Evolutionary conservation across 2,113 vertebrate genomes (phyloP).

Genomic region (Neolamprologus devosi): DNA sequence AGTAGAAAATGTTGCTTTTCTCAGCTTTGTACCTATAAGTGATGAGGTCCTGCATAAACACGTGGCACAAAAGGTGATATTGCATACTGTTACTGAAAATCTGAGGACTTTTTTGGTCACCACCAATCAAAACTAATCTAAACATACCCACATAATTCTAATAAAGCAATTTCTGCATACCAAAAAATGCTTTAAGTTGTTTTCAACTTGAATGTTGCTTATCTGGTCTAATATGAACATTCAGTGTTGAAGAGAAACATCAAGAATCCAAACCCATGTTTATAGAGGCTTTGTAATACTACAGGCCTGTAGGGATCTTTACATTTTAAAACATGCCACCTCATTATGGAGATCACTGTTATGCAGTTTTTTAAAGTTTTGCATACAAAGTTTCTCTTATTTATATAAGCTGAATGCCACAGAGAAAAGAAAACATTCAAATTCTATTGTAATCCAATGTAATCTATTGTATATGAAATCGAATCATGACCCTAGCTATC

Average conservation of each 20-base stretch:
- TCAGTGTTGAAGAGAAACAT: background rate
- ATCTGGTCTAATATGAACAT: background rate
- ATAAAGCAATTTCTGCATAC: background rate
- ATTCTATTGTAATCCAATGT: background rate
- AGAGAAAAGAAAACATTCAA: background rate
- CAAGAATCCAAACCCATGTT: rapidly evolving
- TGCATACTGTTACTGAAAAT: background rate
- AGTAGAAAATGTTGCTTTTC: background rate
- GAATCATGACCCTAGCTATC: background rate
- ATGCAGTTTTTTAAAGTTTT: background rate
- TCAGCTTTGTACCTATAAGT: background rate
- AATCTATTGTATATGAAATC: background rate
- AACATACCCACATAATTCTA: background rate
- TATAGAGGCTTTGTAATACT: background rate
- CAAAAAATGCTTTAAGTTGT: background rate
- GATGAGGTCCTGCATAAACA: background rate
- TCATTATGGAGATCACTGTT: background rate
- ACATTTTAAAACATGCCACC: background rate
- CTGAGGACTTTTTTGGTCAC: background rate
- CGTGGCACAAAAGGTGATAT: background rate
- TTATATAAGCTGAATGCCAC: background rate
- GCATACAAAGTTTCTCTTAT: background rate
- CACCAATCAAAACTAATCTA: background rate
- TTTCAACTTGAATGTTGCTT: background rate
- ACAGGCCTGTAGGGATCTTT: background rate